phyloP scores from a whole-genome alignment of 1,140 invertebrate genomes.

The Drosophila obscura region DNA sequence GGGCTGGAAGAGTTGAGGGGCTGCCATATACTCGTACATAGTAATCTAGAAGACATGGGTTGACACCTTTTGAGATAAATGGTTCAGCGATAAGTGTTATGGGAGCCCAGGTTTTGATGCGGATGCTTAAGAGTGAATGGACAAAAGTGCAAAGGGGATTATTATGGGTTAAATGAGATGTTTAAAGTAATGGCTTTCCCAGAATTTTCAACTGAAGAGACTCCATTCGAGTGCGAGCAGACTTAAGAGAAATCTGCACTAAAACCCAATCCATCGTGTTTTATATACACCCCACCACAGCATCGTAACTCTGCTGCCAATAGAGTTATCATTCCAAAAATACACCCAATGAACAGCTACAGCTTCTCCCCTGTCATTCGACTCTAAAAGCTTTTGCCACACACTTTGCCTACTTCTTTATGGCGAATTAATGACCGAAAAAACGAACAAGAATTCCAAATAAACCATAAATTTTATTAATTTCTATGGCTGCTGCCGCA shows the following conservation, averaged over 20 bases:
- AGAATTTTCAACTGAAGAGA: background rate
- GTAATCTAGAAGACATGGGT: constrained; percentile 27
- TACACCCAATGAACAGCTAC: constrained; percentile 2
- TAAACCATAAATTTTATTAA: constrained; percentile 81
- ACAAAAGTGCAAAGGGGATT: constrained; percentile 35
- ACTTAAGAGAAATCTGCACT: too few relatives aligned
- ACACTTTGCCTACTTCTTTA: constrained; percentile 63
- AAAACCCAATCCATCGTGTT: background rate
- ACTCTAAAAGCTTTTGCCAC: constrained; percentile 58
- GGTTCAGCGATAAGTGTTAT: constrained; percentile 20
- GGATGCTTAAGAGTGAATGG: constrained; percentile 8
- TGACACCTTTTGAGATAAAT: constrained; percentile 54
- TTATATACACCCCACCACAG: too few relatives aligned
- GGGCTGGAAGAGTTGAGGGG: constrained; percentile 1
- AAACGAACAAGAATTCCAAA: constrained; percentile 65
- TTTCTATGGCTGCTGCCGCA: constrained; percentile 61
- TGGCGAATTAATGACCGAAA: constrained; percentile 73
- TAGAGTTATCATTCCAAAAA: constrained; percentile 17
- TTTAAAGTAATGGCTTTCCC: background rate
- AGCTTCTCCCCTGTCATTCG: constrained; percentile 8
- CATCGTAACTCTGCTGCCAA: constrained; percentile 9
- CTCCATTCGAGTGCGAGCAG: too few relatives aligned
- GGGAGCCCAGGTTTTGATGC: constrained; percentile 2
- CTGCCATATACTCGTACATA: constrained; percentile 5
- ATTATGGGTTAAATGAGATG: constrained; percentile 17